Conservation (phyloP, 2,888 invertebrate genomes). For the Patella pellucida region DNA sequence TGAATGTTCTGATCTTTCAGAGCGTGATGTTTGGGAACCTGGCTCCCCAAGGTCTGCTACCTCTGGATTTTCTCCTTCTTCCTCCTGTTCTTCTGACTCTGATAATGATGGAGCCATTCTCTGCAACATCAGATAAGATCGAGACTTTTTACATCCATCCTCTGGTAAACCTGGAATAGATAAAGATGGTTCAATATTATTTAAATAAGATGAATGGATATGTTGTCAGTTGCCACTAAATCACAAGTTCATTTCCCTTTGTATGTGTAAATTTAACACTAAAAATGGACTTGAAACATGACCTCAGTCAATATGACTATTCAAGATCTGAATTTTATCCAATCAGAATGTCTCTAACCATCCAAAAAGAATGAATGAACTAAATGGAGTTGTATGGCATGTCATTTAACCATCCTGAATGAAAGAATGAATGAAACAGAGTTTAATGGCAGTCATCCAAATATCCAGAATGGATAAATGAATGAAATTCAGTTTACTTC, state of each 20-base stretch:
- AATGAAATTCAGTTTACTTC: too few relatives aligned
- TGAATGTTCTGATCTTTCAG: conserved; percentile 54
- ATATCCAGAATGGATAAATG: too few relatives aligned
- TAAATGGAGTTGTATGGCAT: too few relatives aligned
- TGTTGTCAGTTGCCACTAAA: background rate
- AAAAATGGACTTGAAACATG: too few relatives aligned
- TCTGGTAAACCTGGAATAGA: conserved; percentile 53
- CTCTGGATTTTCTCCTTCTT: conserved; percentile 48
- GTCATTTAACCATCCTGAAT: too few relatives aligned
- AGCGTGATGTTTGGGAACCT: conserved; percentile 25
- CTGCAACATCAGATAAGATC: conserved; percentile 56
- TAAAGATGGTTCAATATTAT: conserved; percentile 5
- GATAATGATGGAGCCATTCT: conserved; percentile 43
- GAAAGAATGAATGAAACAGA: too few relatives aligned
- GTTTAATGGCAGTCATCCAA: too few relatives aligned
- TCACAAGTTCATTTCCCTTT: background rate
- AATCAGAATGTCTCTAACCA: too few relatives aligned
- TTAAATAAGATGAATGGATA: background rate
- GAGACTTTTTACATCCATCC: conserved; percentile 61
- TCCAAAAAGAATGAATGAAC: too few relatives aligned
- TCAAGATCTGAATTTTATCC: too few relatives aligned
- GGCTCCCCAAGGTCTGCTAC: conserved; percentile 39
- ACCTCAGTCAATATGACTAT: too few relatives aligned
- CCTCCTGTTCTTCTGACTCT: conserved; percentile 44
- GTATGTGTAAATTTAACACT: too few relatives aligned